Evolutionary conservation across 2,888 invertebrate genomes (phyloP).

Genomic region (Eupithecia exiguata): DNA sequence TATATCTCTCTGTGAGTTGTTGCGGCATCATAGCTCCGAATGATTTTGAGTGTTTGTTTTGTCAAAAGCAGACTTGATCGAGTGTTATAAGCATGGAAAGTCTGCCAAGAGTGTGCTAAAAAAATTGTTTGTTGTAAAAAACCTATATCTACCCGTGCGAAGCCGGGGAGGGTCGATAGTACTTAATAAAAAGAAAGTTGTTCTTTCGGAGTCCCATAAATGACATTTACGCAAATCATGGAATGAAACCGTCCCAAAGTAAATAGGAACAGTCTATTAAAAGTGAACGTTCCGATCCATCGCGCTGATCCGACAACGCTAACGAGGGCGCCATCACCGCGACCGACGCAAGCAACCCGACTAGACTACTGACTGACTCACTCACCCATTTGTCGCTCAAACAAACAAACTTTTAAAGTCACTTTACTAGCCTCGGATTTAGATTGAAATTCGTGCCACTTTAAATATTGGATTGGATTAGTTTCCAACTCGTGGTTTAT

Average conservation of each 20-base stretch:
- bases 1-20: no score
- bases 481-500: not conserved
- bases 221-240: not conserved
- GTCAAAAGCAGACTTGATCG: no score
- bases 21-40: no score
- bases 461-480: not conserved
- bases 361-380: not conserved
- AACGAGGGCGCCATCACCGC: slow-evolving; percentile 34
- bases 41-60: no score
- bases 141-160: no score
- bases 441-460: not conserved
- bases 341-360: slow-evolving; percentile 14
- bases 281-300: slow-evolving; percentile 33
- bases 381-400: slow-evolving; percentile 26
- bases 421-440: not conserved
- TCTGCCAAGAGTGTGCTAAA: no score
- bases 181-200: no score
- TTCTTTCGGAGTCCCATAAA: not conserved
- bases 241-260: slow-evolving; percentile 4
- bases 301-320: slow-evolving; percentile 31
- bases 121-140: no score
- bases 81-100: no score
- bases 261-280: slow-evolving; percentile 19
- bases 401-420: slow-evolving; percentile 20
- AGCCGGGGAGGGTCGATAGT: no score